A percentile compares a stretch with the other conserved stretches of the same genome.
phyloP scores from a whole-genome alignment of 1,140 invertebrate genomes.

The Bicyclus anynana region DNA sequence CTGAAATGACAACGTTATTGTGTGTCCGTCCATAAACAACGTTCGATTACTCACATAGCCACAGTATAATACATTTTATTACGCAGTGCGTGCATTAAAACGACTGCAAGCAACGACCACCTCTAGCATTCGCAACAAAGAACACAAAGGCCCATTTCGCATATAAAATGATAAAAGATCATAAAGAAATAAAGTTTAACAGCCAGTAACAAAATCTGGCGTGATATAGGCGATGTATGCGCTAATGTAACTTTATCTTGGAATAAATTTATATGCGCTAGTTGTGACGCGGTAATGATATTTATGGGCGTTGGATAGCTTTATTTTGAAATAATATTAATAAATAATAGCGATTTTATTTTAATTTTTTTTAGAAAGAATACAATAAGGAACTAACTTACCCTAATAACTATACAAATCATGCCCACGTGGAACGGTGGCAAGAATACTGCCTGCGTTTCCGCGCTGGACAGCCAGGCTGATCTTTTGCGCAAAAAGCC shows the following conservation, averaged over 20 bases:
- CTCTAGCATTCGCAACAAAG: constrained; percentile 56
- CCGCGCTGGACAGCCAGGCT: too few species aligned
- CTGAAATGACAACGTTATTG: constrained; percentile 43
- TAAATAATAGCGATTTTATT: too few species aligned
- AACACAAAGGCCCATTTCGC: constrained; percentile 46
- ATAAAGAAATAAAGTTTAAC: constrained; percentile 71
- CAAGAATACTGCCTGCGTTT: too few species aligned
- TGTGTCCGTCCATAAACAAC: constrained; percentile 41
- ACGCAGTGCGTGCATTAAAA: constrained; percentile 43
- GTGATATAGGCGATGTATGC: constrained; percentile 36
- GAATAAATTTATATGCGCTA: constrained; percentile 43
- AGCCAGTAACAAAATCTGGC: constrained; percentile 58
- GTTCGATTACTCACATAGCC: constrained; percentile 59
- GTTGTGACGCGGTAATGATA: constrained; percentile 28
- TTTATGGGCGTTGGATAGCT: constrained; percentile 20
- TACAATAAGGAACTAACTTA: too few species aligned
- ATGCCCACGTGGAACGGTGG: too few species aligned
- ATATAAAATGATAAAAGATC: constrained; percentile 63
- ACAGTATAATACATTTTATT: constrained; percentile 60
- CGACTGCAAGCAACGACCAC: constrained; percentile 45
- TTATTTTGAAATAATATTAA: constrained; percentile 17
- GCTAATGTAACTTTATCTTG: constrained; percentile 60
- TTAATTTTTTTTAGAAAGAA: too few species aligned
- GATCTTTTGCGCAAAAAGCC: too few species aligned
- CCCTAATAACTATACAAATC: too few species aligned